Evolutionary conservation across 2,888 invertebrate genomes (phyloP), one percentile per base, ranked within the genome.

Genomic region (Boloria euphrosyne): DNA sequence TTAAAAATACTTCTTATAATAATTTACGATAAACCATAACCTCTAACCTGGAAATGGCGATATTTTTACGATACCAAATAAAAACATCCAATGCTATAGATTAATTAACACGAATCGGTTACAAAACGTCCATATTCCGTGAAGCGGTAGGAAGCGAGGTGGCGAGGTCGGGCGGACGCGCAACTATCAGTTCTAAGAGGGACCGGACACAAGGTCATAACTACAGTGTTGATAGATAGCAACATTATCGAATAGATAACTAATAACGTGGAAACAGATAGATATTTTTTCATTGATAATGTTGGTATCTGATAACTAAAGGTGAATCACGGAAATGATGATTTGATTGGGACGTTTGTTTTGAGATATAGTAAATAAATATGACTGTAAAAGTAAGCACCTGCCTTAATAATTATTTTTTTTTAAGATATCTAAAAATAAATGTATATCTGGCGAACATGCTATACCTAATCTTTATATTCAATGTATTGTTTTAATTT

Each of bases 161-260:
- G 78, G 68, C 68, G 73, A 54, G 76, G 77, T 76, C 75, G 77
- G 76, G 76, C 78, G 74, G 66, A 71, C 63, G 67, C 54, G 10
- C 62, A 66, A 67, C 66, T 84, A 85, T 85, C 85, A 80, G 67
- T 83, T 83, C 77, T 76, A 13, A 67, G 79, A 83, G 79, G 71
- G 63, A 62, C 71, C 69, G 70, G 69, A 66, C 73, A 73, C 73
- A 74, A 72, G 79, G 78, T 78, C 77, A 75, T 68, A 68, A 62
- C 60, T 67, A 69, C 72, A 67, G 52, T 70, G 71, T 69, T 71
- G 58, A 68, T 47, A 67, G 71, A 71, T 66, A 67, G 59, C 22
- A 55, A n/a, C 13, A 13, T 57, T 57, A 46, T 57, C 57, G 46
- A 57, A 27, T 57, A 57, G 57, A 57, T 57, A 57, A 57, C 10